These are phyloP conservation scores for Meloidogyne hapla DNA, from an alignment of 1,140 invertebrate genomes.

Conservation along the genomic window DNA sequence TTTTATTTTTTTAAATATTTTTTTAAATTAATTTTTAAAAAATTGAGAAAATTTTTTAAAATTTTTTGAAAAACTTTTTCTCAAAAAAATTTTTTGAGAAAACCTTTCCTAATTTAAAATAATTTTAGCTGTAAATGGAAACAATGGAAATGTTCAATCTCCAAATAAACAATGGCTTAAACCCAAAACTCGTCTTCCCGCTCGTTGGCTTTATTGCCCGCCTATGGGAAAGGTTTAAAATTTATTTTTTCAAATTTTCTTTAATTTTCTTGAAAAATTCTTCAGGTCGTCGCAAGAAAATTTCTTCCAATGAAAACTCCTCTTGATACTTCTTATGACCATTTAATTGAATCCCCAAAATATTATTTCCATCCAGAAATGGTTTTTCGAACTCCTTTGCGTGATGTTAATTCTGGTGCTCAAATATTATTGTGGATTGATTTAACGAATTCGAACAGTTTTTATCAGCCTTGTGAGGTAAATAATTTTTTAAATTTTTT, in stretches of 20 bases:
- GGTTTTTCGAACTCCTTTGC: constrained; percentile 35
- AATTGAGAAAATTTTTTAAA: too few relatives aligned
- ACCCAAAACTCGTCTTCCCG: constrained; percentile 37
- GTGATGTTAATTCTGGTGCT: constrained; percentile 26
- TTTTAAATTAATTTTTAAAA: too few relatives aligned
- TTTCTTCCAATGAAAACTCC: constrained; percentile 64
- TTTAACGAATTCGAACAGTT: constrained; percentile 87
- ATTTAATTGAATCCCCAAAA: constrained; percentile 44
- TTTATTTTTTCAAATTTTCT: constrained; percentile 5
- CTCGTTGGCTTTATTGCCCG: constrained; percentile 60
- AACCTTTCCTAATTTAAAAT: neutral
- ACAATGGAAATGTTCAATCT: neutral
- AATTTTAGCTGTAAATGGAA: neutral
- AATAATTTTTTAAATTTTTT: neutral
- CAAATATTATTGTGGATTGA: constrained; percentile 93
- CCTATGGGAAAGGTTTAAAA: constrained; percentile 56
- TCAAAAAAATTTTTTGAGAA: neutral
- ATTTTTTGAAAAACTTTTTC: too few relatives aligned
- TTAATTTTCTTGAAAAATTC: constrained; percentile 1
- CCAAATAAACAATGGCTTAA: neutral
- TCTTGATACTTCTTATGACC: constrained; percentile 53
- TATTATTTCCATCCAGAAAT: constrained; percentile 51
- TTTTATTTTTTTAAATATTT: too few relatives aligned
- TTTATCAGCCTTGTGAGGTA: constrained; percentile 81
- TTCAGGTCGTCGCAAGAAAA: constrained; percentile 46